Evolutionary conservation across 2,797 vertebrate genomes (phyloP).

Genomic region (Lacerta bilineata): DNA sequence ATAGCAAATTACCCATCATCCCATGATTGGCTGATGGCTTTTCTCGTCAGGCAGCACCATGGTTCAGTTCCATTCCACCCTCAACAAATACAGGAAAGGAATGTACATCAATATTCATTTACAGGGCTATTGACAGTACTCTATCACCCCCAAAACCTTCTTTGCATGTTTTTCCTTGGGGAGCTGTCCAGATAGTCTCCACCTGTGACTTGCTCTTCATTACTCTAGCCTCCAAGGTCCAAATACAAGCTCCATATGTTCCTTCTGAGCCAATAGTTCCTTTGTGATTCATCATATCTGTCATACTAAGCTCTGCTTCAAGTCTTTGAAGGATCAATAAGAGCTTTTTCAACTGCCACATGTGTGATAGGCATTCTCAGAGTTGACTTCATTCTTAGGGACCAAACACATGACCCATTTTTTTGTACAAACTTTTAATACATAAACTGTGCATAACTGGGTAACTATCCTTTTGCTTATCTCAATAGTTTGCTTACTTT

Average conservation of each 20-base stretch:
- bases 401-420: not conserved
- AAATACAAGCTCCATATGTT: constrained; percentile 13
- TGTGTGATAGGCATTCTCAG: constrained; percentile 34
- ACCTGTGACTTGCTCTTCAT: constrained; percentile 25
- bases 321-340: constrained; percentile 1
- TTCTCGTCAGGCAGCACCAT: constrained; percentile 35
- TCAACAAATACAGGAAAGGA: constrained; percentile 54
- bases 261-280: constrained; percentile 26
- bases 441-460: not conserved
- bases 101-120: constrained; percentile 52
- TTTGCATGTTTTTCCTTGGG: constrained; percentile 25
- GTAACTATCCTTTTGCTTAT: not conserved
- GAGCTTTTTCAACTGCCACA: constrained; percentile 37
- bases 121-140: constrained; percentile 2
- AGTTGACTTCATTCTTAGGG: constrained; percentile 5
- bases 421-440: not conserved
- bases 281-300: constrained; percentile 44
- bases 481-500: constrained; percentile 11
- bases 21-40: constrained; percentile 48
- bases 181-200: constrained; percentile 26
- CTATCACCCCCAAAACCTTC: constrained; percentile 17
- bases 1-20: constrained; percentile 49
- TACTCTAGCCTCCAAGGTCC: constrained; percentile 26
- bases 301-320: constrained; percentile 42
- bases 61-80: constrained; percentile 49